Evolutionary conservation across 92 coral and sea anemone species (phyloP), one percentile per base, ranked within the genome.

Genomic region (Zoanthus solanderi): DNA sequence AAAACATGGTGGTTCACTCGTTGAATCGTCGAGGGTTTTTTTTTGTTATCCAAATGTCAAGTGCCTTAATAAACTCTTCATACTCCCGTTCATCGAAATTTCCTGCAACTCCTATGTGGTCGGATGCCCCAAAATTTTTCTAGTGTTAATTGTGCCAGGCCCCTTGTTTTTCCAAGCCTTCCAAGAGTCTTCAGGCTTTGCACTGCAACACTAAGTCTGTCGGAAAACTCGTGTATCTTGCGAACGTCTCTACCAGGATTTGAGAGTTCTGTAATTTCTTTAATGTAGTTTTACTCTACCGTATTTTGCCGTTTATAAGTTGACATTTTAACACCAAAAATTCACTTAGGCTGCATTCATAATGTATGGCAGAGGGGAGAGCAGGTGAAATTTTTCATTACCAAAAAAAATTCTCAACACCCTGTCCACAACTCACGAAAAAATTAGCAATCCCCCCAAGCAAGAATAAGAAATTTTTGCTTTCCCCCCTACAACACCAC

Each of bases 21-120:
- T 57, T 57, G 63, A 15, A 57, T 57, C 63, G 63, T 57, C 12
- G 63, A 57, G 12, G 12, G 50, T 11, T 1, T 32, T 71, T 34
- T 71, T 71, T 71, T 47, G 23, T 31, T 47, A 71, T 71, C 75
- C 75, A 71, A 23, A 71, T 71, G 75, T 71, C n/a, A 13, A 71
- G 75, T 7, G 75, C 48, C 48, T 71, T 71, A 31, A 71, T 11
- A 0, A 75, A 9, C 42, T 75, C 61, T 8, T n/a, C 79, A 14
- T 48, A 75, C 2, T 61, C 65, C 79, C 79, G 48, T 28, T 75
- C 65, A 10, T 74, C 60, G 12, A 74, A 74, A n/a, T 74, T 29
- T 46, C 45, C 78, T 12, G 9, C 8, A 15, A 0, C 47, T 52
- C 79, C 65, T 34, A 47, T 48, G 7, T 47, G 57, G 23, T 75